Evolutionary conservation across 2,113 vertebrate species (phyloP), one percentile per base, ranked within the genome.

Genomic region (Heptranchias perlo): DNA sequence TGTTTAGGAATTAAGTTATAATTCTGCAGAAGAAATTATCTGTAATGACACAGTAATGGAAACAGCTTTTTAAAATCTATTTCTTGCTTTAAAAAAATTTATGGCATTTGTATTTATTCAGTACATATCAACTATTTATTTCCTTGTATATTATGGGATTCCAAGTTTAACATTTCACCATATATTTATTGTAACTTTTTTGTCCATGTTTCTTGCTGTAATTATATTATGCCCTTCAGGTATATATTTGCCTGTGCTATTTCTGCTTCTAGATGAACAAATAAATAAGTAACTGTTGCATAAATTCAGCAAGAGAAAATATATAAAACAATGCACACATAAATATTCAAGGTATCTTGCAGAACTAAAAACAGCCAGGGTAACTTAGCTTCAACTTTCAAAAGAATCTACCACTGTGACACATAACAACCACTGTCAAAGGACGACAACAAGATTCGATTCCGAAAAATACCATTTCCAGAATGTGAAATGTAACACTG

Each of bases 171-270:
- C n/a, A 93, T 82, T 82, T 82, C 18, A 82, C 39, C 4, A 82
- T 21, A 35, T 89, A 89, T 89, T 86, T 58, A 89, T 58, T 89
- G 49, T 3, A 54, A 89, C 86, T 58, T 89, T 89, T 89, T 89
- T 89, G 28, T 2, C 86, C 4, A 35, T 54, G 69, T 73, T 35
- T 73, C 69, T 8, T 73, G 3, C 86, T 54, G 10, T 54, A 89
- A 89, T 89, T 89, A 89, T 31, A 54, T 58, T 54, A 28, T 31
- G 52, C 23, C 52, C 49, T 89, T 58, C 25, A 28, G 86, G 39
- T 64, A 65, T 65, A 94, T n/a, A 62, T 86, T 47, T 86, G 58
- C 11, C 31, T 62, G 54, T 10, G 54, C 58, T 25, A 61, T 61
- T 39, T 62, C 0, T 61, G 28, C 54, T 61, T 62, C 54, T 16